Evolutionary conservation across 1,140 invertebrate genomes (phyloP), one percentile per base, ranked within the genome.

Genomic region (Lordiphosa mommai): DNA sequence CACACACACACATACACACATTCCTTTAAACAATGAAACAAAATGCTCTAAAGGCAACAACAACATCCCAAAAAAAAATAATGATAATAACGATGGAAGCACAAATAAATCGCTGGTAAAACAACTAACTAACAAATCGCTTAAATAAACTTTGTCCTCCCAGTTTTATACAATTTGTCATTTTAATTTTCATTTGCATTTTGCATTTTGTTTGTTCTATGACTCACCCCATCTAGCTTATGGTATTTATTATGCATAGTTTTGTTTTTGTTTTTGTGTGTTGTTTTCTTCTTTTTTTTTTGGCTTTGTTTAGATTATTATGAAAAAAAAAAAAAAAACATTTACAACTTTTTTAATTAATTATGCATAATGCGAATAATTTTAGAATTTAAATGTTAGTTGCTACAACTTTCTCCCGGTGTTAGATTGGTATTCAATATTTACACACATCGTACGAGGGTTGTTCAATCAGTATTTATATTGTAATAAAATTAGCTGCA

Each of bases 141-240:
- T 80, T 74, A 72, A 80, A 80, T 80, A 80, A 80, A 80, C 70
- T 80, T 80, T 80, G 70, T 80, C 65, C 70, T 70, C 61, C 16
- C 65, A 59, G 36, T 53, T 58, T 56, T 55, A 58, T 51, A 73
- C 74, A 74, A 82, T 80, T 80, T 80, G 71, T 82, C 74, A 82
- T 70, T 82, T 74, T 41, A 55, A 59, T 67, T 55, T 67, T 32
- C 46, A 58, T 66, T 46, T 61, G 14, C 34, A 51, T 38, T 56
- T 51, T 67, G 69, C 69, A 72, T 73, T 80, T 65, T 70, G 55
- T 72, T 79, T 79, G 67, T 29, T 16, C 32, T 4, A 4, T 6
- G 8, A 4, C 37, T 27, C 30, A 6, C 14, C 9, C 33, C 6
- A n/a, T 16, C 12, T 17, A 55, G 13, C 12, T 16, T 17, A 46